Evolutionary conservation across 2,888 invertebrate species (phyloP), one percentile per base, ranked within the genome.

Genomic region (Stegana nigrithorax): DNA sequence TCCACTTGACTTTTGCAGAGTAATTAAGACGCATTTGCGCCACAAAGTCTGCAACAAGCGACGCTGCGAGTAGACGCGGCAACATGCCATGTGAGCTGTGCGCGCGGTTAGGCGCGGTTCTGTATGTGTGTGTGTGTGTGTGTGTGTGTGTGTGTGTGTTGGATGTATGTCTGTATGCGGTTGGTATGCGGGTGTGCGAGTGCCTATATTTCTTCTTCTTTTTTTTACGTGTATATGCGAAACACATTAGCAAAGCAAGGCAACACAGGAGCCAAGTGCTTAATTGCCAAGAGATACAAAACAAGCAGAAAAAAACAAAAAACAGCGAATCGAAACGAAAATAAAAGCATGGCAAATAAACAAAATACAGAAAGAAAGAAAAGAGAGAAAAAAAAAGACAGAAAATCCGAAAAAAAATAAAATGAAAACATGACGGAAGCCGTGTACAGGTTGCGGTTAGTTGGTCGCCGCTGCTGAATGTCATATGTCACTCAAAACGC

Each of bases 281-380:
- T 67, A 59, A 58, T 64, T 65, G 60, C 66, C 64, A 70, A 76
- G 76, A 78, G 80, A 75, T 78, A 80, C 67, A 26, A 59, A 73
- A 69, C 64, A 66, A 67, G 39, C 29, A 10, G 6, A 29, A 29
- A 29, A 6, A 6, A 39, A 39, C 10, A 6, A 39, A 14, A n/a
- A n/a, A n/a, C n/a, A n/a, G n/a, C n/a, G n/a, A n/a, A n/a, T n/a
- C n/a, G n/a, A n/a, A n/a, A n/a, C n/a, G n/a, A n/a, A n/a, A n/a
- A n/a, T n/a, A n/a, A n/a, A n/a, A n/a, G n/a, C n/a, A n/a, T n/a
- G n/a, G n/a, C 39, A n/a, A 39, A 39, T 14, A 17, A 39, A 39
- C 17, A 5, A 10, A 39, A 8, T n/a, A 39, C 36, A n/a, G n/a
- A n/a, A n/a, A n/a, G n/a, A n/a, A n/a, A n/a, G n/a, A n/a, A n/a